Evolutionary conservation across 2,888 invertebrate genomes (phyloP), one percentile per base, ranked within the genome.

Genomic region (Chymomyza caudatula): DNA sequence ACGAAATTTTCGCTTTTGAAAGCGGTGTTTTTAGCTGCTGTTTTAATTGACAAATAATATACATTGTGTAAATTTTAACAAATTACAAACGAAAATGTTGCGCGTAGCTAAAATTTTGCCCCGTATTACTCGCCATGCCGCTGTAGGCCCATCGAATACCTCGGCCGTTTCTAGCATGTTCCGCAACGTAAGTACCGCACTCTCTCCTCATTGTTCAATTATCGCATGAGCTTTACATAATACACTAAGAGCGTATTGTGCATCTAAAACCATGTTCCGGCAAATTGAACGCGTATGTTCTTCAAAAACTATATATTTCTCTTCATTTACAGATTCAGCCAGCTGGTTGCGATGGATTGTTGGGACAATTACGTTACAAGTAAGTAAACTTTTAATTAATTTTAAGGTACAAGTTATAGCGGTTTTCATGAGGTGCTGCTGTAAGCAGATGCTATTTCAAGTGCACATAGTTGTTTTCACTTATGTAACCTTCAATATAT

Each of bases 61-160:
- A 15, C 55, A 62, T 63, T 43, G 68, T 68, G 65, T 53, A 29
- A 65, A 75, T 70, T 71, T 68, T 17, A 51, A 62, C 11, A 60
- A 71, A 75, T 55, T 62, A 56, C 54, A 63, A 60, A 63, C 52
- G 19, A 81, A 79, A 69, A 89, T 89, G 89, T 78, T 89, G 64
- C 87, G 89, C 47, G 80, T 89, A 55, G 74, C 89, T 53, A 89
- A 88, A 65, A 78, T 89, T 61, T 69, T 89, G 47, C 87, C 89
- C 60, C 86, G 87, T 59, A 72, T 86, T 43, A 76, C 76, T 25
- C 83, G 85, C 43, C 88, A 88, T 58, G 83, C 79, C 57, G 59
- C 76, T 51, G 81, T 68, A 15, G 61, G 61, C 17, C 75, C 81
- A 13, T 76, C 85, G 53, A 85, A 86, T 67, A 60, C 73, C 58